Evolutionary conservation across 2,888 invertebrate genomes (phyloP), one percentile per base, ranked within the genome.

Genomic region (Pseudococcus jackbeardsleyi): DNA sequence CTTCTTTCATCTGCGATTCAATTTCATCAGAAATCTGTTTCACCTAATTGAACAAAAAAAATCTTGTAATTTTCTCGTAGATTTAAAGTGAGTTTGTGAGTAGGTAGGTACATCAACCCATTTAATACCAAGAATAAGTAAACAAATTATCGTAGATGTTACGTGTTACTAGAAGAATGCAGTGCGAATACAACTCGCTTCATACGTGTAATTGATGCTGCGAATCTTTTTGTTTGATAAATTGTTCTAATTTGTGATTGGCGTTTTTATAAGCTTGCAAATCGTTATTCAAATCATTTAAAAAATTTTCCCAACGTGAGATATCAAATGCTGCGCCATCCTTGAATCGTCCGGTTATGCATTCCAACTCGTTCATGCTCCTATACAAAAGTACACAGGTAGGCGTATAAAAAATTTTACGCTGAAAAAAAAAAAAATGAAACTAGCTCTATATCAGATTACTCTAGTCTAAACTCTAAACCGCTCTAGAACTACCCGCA

Each of bases 1-100:
- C 89, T 88, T 89, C 89, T 48, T 88, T 89, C 50, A 89, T 85
- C 77, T 89, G 89, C 0, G 39, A 33, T 89, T 89, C 89, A 3
- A 89, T 88, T 88, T 89, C 89, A 84, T 89, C 89, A 26, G 89
- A 89, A 9, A 89, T 89, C 50, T 89, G 89, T 82, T 89, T 88
- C 19, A 89, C 89, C 89, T 89, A 9, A 1, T 4, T 48, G 48
- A 50, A 85, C 26, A 88, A 84, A 22, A 19, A 4, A 54, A 54
- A 15, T 17, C 1, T 4, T 12, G 50, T n/a, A n/a, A n/a, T 3
- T 33, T 33, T 33, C 26, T 3, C 26, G 26, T 33, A 3, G 26
- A 33, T 33, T 33, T 3, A 33, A 33, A n/a, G n/a, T n/a, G n/a
- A n/a, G n/a, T n/a, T n/a, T n/a, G 26, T 33, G 1, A 2, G 26